Percentiles rank a stretch among this genome's conserved stretches.
Conservation (phyloP, 2,797 vertebrate genomes). For the Phoebastria nigripes region DNA sequence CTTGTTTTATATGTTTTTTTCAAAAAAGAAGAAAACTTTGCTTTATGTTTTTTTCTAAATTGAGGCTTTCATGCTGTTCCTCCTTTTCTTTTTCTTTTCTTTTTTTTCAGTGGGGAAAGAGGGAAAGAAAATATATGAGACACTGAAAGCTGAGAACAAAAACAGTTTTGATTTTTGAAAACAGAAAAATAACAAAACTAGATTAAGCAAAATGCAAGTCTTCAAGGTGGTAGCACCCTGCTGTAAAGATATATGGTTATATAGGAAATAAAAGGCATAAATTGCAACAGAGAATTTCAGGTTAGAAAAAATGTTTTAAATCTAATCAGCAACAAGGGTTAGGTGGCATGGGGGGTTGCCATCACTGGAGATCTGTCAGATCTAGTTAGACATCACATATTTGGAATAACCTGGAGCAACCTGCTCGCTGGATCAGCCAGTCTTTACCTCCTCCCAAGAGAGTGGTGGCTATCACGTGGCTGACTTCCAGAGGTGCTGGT, state of each 20-base stretch:
- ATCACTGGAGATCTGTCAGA: background rate
- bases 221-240: background rate
- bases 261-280: background rate
- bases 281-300: background rate
- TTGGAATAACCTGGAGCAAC: background rate
- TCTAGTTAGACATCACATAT: background rate
- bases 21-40: background rate
- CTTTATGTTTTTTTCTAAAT: background rate
- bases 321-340: background rate
- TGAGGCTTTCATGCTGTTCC: background rate
- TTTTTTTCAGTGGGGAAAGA: background rate
- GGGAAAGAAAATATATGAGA: background rate
- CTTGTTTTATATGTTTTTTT: background rate
- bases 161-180: background rate
- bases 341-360: background rate
- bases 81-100: background rate
- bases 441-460: background rate
- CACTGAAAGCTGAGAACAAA: background rate
- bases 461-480: background rate
- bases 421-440: background rate
- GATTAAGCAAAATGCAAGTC: background rate
- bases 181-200: background rate
- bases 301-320: background rate
- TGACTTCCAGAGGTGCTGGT: background rate
- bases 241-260: background rate